Base-by-base conservation (phyloP, 1,140 invertebrate species). In the Cephus cinctus region DNA sequence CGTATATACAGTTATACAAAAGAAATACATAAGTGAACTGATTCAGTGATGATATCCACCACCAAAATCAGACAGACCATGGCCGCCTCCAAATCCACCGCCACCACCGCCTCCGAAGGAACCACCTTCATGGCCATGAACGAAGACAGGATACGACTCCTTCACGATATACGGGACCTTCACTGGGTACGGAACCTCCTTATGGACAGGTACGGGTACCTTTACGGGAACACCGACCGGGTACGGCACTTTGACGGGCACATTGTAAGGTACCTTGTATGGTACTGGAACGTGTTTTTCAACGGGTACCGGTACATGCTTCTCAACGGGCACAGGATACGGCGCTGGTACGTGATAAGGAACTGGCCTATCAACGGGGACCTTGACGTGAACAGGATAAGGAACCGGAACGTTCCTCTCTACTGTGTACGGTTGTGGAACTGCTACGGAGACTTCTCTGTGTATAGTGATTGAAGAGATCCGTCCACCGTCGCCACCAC, bases 261-360 rank as follows among this genome's bases (percentile, higher is more conserved):
- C 78, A 60, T 81, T 82, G 4, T 81, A 76, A 36, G 80, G 80
- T 25, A 82, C 78, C 50, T 78, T 81, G 52, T 69, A 74, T 47
- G 63, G 82, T 59, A 71, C 80, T 54, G 61, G 82, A 51, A 75
- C 78, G 55, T 43, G 76, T 73, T 72, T 78, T 40, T 75, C 72
- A 8, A 82, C 81, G 19, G 76, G 78, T 12, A 78, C 69, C 0
- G 77, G 80, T 14, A 83, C 67, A 50, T 79, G 76, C 56, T 83
- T 81, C 18, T 78, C 76, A 1, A 83, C 75, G 9, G 78, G 78
- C 1, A 82, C 79, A 12, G 81, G 80, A 46, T 82, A 81, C 1
- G 81, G 80, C 46, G 78, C 78, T 11, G 64, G 76, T 50, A 73
- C 79, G 61, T 75, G 81, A 54, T 67, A 77, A 44, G 79, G 81